Percentiles rank a stretch among this genome's conserved stretches.
Conservation (phyloP, 1,140 invertebrate species). For the Caerostris extrusa region DNA sequence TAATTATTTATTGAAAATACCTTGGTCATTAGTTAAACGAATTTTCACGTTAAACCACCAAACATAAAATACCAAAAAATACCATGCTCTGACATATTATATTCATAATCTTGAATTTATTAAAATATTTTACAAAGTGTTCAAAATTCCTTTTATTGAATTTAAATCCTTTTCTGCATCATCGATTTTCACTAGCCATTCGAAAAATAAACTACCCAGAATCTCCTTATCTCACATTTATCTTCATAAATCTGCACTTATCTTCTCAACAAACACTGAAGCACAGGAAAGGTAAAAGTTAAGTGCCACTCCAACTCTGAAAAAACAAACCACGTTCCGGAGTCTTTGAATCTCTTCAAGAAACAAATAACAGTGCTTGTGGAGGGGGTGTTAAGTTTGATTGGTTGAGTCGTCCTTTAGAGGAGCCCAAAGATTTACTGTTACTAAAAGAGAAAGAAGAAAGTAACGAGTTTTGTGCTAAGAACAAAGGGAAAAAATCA, state of each 20-base stretch:
- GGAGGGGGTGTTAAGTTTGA: slow-evolving; percentile 58
- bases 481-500: slow-evolving; percentile 69
- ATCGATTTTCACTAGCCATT: too few species aligned
- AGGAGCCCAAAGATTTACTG: slow-evolving; percentile 56
- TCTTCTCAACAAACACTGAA: neutral
- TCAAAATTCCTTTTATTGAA: too few species aligned
- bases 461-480: slow-evolving; percentile 43
- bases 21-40: too few species aligned
- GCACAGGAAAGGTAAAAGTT: neutral
- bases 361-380: slow-evolving; percentile 17
- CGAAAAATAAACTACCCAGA: too few species aligned
- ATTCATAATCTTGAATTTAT: too few species aligned
- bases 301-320: neutral
- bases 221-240: too few species aligned
- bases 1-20: too few species aligned
- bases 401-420: slow-evolving; percentile 20
- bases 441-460: slow-evolving; percentile 50
- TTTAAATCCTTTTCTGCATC: too few species aligned
- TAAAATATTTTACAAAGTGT: too few species aligned
- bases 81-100: too few species aligned
- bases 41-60: too few species aligned
- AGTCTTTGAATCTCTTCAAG: slow-evolving; percentile 35
- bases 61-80: too few species aligned
- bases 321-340: slow-evolving; percentile 24
- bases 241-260: neutral